Conservation (phyloP, 2,888 invertebrate genomes). For the Volucella zonaria region DNA sequence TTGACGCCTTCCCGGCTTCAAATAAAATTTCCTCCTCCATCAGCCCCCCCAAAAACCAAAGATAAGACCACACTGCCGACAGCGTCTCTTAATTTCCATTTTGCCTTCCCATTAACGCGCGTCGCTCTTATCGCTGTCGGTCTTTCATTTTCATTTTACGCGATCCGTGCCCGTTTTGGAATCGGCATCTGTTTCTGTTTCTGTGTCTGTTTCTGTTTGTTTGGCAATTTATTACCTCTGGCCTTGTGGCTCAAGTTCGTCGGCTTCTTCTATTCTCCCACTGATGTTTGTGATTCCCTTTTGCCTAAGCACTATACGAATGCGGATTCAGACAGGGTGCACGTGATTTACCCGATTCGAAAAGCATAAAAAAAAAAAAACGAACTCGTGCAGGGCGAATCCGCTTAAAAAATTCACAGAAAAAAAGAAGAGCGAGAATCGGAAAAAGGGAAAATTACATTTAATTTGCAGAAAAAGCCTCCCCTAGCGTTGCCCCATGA, state of each 20-base stretch:
- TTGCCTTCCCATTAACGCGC: too few species aligned
- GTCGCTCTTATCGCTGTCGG: too few species aligned
- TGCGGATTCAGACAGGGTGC: not conserved
- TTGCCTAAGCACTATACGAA: not conserved
- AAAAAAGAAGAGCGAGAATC: too few species aligned
- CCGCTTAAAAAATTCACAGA: not conserved
- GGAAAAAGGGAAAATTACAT: conserved; percentile 14
- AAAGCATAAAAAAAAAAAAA: not conserved
- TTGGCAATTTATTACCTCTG: not conserved
- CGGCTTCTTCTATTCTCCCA: too few species aligned
- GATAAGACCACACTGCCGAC: too few species aligned
- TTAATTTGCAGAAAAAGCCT: conserved; percentile 33
- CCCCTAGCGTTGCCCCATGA: conserved; percentile 37
- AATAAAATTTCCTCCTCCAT: too few species aligned
- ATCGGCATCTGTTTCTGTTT: not conserved
- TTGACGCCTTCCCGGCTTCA: too few species aligned
- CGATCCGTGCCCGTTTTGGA: too few species aligned
- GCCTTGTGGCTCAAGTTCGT: not conserved
- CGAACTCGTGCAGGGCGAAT: not conserved
- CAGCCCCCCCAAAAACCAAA: too few species aligned
- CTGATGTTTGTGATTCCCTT: too few species aligned
- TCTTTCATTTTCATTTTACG: too few species aligned
- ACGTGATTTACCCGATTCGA: conserved; percentile 8
- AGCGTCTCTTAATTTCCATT: too few species aligned
- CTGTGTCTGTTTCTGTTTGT: not conserved